Base-by-base conservation (phyloP, 2,113 vertebrate genomes). In the Burhinus bistriatus region DNA sequence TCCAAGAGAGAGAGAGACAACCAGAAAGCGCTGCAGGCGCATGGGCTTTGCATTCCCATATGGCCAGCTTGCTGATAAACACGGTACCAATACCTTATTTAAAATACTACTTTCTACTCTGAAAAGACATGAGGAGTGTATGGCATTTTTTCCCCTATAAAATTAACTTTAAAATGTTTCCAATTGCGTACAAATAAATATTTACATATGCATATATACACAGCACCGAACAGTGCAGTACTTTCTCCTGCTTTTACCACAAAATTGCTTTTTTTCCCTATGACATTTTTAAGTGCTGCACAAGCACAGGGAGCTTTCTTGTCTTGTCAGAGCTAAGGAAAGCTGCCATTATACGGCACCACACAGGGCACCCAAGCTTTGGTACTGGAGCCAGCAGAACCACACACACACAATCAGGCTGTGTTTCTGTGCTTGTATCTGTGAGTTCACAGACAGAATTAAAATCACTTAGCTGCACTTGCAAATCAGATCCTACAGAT, bases 121-220 rank as follows among this genome's bases (percentile, higher is more conserved):
- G 45, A 61, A 34, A 83, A 87, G 79, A 72, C 10, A 16, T 8
- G 4, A 18, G 11, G 34, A 72, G n/a, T 29, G 23, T 49, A 52
- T 17, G 6, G 23, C 27, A 88, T 26, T 8, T 78, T 69, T 44
- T 86, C 12, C 54, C 44, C 69, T 61, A 64, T 10, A 91, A 94
- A 94, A 93, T 59, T 69, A 5, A 79, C 17, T 75, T 79, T 30
- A 79, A 54, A 87, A 57, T 36, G 29, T 68, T 95, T 69, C 49
- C 51, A 62, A 66, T 0, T 8, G 64, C 40, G 52, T 68, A 96
- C 7, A 80, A 93, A 80, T 55, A 85, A 61, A 58, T 96, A 96
- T 79, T 87, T 96, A 92, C 58, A 95, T 16, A 12, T 61, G 38
- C 38, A 40, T 61, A 76, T 94, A 72, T 84, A 91, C 49, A 83